A percentile compares a stretch with the other conserved stretches of the same genome.
These are phyloP conservation scores for Drosophila formosana DNA, from an alignment of 2,888 invertebrate genomes.

Conservation along the genomic window DNA sequence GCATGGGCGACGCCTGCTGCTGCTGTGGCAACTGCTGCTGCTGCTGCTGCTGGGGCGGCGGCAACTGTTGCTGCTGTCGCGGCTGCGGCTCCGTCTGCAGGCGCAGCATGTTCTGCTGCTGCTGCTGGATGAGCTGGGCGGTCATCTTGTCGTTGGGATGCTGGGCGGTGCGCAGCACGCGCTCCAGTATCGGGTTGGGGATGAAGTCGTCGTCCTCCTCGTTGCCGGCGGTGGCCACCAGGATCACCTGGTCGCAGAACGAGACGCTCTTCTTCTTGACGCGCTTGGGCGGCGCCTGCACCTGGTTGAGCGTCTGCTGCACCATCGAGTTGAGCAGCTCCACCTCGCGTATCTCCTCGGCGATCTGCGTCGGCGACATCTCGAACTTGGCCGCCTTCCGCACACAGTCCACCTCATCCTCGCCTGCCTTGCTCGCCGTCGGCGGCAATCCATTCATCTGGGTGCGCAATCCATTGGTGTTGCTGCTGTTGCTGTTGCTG, in stretches of 20 bases:
- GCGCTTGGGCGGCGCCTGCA: conserved; percentile 86
- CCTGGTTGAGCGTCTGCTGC: conserved; percentile 86
- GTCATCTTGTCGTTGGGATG: conserved; percentile 86
- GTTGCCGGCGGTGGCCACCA: conserved; percentile 96
- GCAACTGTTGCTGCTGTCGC: conserved; percentile 74
- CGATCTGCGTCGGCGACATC: conserved; percentile 86
- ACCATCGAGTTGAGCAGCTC: conserved; percentile 87
- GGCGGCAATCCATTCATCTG: conserved; percentile 86
- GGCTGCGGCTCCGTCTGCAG: conserved; percentile 84
- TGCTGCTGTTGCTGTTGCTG: conserved; percentile 32
- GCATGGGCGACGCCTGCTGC: conserved; percentile 76
- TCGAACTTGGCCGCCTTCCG: conserved; percentile 79
- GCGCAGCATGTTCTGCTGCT: conserved; percentile 86
- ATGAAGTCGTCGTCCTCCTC: conserved; percentile 96
- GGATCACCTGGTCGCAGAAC: conserved; percentile 96
- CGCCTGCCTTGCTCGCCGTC: conserved; percentile 57
- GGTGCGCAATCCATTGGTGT: conserved; percentile 78
- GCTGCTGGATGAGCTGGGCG: conserved; percentile 87
- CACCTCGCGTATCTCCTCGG: conserved; percentile 87
- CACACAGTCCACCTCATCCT: conserved; percentile 81
- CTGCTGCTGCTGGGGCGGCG: conserved; percentile 74
- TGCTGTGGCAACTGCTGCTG: conserved; percentile 41
- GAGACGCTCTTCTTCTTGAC: conserved; percentile 97
- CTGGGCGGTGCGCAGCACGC: conserved; percentile 93
- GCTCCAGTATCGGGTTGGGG: conserved; percentile 95